Conservation (phyloP, 2,888 invertebrate genomes). For the Napeogenes inachia region DNA sequence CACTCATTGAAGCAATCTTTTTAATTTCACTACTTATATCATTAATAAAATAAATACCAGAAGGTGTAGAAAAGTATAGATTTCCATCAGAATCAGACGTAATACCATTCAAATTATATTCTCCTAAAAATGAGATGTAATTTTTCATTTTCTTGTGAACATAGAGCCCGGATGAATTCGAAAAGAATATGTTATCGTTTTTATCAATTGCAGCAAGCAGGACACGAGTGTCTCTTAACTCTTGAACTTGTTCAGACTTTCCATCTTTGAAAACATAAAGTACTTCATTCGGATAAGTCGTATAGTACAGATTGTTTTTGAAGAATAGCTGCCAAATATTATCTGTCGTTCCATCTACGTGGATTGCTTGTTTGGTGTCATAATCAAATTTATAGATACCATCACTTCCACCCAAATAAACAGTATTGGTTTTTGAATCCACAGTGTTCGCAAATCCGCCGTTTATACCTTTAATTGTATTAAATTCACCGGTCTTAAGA, state of each 20-base stretch:
- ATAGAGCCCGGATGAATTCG: constrained; percentile 38
- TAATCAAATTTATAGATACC: constrained; percentile 54
- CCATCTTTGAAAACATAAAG: constrained; percentile 31
- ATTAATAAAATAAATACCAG: constrained; percentile 34
- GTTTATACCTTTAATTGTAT: constrained; percentile 41
- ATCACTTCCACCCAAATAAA: constrained; percentile 54
- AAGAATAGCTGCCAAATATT: constrained; percentile 64
- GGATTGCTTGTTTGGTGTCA: constrained; percentile 39
- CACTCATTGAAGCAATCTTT: constrained; percentile 15
- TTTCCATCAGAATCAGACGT: constrained; percentile 36
- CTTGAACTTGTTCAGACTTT: constrained; percentile 23
- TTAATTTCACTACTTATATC: constrained; percentile 13
- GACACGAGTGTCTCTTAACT: constrained; percentile 30
- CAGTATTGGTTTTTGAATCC: constrained; percentile 40
- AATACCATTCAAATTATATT: constrained; percentile 35
- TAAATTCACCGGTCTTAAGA: constrained; percentile 46
- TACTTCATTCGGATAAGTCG: constrained; percentile 40
- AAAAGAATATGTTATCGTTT: constrained; percentile 35
- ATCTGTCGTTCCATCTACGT: constrained; percentile 35
- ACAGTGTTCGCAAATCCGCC: constrained; percentile 56
- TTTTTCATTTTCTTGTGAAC: constrained; percentile 24
- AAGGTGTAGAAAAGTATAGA: constrained; percentile 38
- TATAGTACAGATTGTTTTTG: constrained; percentile 53
- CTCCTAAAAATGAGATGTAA: constrained; percentile 27
- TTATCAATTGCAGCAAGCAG: constrained; percentile 36